Conservation (phyloP, 2,797 vertebrate genomes). For the Hyperoplus immaculatus region DNA sequence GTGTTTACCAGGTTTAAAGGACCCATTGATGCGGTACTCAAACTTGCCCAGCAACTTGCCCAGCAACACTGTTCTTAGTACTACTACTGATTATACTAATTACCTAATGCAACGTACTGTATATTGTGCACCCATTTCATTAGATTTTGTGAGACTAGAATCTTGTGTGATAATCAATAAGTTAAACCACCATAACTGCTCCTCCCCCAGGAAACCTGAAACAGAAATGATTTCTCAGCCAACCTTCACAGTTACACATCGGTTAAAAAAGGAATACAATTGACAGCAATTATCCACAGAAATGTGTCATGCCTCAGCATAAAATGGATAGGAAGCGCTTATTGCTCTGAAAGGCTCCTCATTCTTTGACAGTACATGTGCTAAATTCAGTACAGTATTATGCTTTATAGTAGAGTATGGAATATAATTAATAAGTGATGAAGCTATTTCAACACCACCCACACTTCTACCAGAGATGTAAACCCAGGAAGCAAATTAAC, state of each 20-base stretch:
- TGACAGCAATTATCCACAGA: slow-evolving; percentile 9
- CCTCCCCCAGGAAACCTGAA: background rate
- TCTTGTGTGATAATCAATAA: slow-evolving; percentile 1
- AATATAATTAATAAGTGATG: slow-evolving; percentile 24
- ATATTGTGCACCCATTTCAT: background rate
- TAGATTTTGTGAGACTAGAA: background rate
- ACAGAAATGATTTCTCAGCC: slow-evolving; percentile 8
- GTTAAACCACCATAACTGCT: background rate
- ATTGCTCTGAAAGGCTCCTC: slow-evolving; percentile 17
- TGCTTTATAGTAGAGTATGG: background rate
- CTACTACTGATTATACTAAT: too few relatives aligned
- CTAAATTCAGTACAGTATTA: slow-evolving; percentile 1
- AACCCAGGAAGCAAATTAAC: background rate
- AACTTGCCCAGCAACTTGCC: too few relatives aligned
- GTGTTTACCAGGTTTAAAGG: too few relatives aligned
- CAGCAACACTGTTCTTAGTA: too few relatives aligned
- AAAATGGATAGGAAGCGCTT: slow-evolving; percentile 23
- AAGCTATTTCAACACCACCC: background rate
- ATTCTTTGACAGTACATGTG: slow-evolving; percentile 10
- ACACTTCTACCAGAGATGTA: background rate
- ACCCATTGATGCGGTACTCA: too few relatives aligned
- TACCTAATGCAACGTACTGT: too few relatives aligned
- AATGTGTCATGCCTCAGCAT: slow-evolving; percentile 36
- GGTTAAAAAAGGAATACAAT: slow-evolving; percentile 19
- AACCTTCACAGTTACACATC: slow-evolving; percentile 10